phyloP scores from a whole-genome alignment of 2,888 invertebrate genomes.

The Morpho achilles region DNA sequence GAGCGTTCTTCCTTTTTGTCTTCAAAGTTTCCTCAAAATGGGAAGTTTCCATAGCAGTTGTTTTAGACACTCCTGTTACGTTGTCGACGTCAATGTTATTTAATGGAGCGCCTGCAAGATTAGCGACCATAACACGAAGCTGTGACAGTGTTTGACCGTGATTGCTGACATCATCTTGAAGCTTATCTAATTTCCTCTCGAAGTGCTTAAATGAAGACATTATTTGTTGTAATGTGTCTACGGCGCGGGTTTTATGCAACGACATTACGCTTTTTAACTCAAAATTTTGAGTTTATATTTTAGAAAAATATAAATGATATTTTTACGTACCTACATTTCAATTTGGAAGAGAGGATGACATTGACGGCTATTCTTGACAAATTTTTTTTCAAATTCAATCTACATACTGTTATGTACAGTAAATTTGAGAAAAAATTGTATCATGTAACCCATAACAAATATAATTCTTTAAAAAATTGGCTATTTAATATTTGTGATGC shows the following conservation, averaged over 20 bases:
- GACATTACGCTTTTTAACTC: constrained; percentile 30
- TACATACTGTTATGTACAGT: no score
- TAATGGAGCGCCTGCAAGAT: constrained; percentile 40
- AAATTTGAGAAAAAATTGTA: no score
- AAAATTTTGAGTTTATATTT: background rate
- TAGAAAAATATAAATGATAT: no score
- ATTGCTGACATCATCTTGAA: constrained; percentile 51
- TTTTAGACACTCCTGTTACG: constrained; percentile 32
- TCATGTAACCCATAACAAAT: no score
- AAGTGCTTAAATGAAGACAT: constrained; percentile 49
- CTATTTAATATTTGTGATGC: no score
- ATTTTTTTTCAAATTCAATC: no score
- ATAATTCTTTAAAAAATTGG: no score
- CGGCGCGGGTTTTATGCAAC: constrained; percentile 34
- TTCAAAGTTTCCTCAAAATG: constrained; percentile 27
- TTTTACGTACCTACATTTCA: background rate
- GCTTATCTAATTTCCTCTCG: constrained; percentile 54
- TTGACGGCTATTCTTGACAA: no score
- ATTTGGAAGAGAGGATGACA: constrained; percentile 2
- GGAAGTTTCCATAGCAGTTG: constrained; percentile 36
- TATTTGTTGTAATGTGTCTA: constrained; percentile 45
- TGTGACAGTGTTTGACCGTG: constrained; percentile 54
- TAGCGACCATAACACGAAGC: constrained; percentile 46
- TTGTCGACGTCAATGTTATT: constrained; percentile 31
- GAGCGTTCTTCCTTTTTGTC: constrained; percentile 33